phyloP scores from a whole-genome alignment of 2,113 vertebrate genomes.

The Sceloporus tristichus region DNA sequence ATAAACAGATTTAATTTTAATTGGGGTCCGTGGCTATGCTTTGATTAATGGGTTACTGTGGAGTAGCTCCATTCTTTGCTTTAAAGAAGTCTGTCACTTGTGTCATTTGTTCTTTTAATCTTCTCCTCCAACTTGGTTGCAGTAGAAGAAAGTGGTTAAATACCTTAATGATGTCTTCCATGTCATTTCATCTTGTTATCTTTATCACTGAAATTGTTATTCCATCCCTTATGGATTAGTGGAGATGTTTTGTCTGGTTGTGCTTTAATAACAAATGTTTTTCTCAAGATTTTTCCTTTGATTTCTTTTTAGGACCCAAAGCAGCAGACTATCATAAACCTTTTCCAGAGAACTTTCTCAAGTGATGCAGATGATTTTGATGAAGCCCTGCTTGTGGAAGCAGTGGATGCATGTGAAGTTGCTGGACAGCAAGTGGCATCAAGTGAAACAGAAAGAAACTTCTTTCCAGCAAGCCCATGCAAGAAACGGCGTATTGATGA shows the following conservation, averaged over 20 bases:
- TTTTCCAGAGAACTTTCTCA: slow-evolving; percentile 88
- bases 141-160: background rate
- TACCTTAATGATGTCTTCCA: background rate
- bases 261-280: background rate
- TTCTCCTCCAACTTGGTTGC: background rate
- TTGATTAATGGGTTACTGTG: background rate
- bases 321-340: slow-evolving; percentile 85
- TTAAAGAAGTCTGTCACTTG: background rate
- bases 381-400: slow-evolving; percentile 79
- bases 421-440: slow-evolving; percentile 54
- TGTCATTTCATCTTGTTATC: background rate
- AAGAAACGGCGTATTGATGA: slow-evolving; percentile 75
- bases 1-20: background rate
- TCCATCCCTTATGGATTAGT: background rate
- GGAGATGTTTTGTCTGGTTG: background rate
- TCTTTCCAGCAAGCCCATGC: slow-evolving; percentile 54
- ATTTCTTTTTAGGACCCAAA: slow-evolving; percentile 77
- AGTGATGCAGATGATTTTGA: slow-evolving; percentile 74
- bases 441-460: slow-evolving; percentile 26
- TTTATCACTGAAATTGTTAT: background rate
- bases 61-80: background rate
- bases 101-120: background rate
- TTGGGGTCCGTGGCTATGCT: background rate
- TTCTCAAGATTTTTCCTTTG: slow-evolving; percentile 24
- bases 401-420: slow-evolving; percentile 77